Evolutionary conservation across 2,888 invertebrate species (phyloP), one percentile per base, ranked within the genome.

Genomic region (Drosophila atripex): DNA sequence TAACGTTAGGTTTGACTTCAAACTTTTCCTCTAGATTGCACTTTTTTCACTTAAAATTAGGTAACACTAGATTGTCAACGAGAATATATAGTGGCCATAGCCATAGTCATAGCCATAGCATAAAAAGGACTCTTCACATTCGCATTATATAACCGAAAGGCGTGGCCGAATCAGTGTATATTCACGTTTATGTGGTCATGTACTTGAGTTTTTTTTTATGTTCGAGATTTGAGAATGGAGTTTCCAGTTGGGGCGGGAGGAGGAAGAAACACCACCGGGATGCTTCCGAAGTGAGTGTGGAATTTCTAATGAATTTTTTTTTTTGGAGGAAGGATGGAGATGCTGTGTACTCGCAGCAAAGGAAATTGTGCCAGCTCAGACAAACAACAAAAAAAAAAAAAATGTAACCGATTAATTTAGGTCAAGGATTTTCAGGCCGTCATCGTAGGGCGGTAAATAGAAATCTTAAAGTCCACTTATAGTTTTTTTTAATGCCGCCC

Each of bases 351-450:
- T 59, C 56, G 56, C 56, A 59, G 43, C 58, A 18, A 30, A 58
- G 59, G 52, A 54, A 66, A 68, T 52, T 45, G 59, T 55, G 71
- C 52, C 59, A 63, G 63, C 78, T 66, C 77, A 39, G 50, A 50
- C 57, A 23, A 23, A 23, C 21, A 23, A 21, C 25, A 8, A 53
- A 8, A 60, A 12, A 12, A 69, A 71, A 71, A 57, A 56, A 61
- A 60, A 66, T 84, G 66, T 70, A 77, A 75, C 63, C 70, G 63
- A 71, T 55, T 71, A 75, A 87, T 80, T 82, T 83, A 85, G 87
- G 83, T 85, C 87, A 83, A 87, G 85, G 82, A 85, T 87, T 73
- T 77, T 75, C 64, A 63, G 68, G 68, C 63, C 71, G 58, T 63
- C 64, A 60, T 69, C 57, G 64, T 64, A 50, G 64, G 60, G 51